A percentile compares a stretch with the other conserved stretches of the same genome.
phyloP scores from a whole-genome alignment of 2,888 invertebrate species.

The Andrena hattorfiana region DNA sequence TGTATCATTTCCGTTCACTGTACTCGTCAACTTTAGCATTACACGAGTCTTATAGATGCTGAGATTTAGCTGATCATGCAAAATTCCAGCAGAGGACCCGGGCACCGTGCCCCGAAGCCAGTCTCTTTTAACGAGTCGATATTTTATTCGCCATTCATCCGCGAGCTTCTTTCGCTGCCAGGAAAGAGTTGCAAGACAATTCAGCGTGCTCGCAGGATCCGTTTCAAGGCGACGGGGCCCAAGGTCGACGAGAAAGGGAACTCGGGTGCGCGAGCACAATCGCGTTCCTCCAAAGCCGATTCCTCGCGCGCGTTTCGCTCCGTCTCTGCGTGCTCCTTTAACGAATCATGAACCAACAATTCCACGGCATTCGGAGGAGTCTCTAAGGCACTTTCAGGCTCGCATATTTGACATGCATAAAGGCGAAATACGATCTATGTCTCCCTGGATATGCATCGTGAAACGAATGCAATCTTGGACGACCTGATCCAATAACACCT shows the following conservation, averaged over 20 bases:
- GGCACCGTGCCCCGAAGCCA: not conserved
- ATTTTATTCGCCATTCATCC: conserved; percentile 37
- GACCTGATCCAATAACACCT: conserved; percentile 32
- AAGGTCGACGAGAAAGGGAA: conserved; percentile 57
- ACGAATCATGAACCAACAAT: not conserved
- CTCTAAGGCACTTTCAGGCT: not conserved
- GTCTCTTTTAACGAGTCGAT: conserved; percentile 20
- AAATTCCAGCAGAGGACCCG: conserved; percentile 8
- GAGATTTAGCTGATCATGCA: conserved; percentile 6
- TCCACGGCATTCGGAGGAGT: not conserved
- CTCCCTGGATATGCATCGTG: not conserved
- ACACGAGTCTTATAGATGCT: conserved; percentile 21
- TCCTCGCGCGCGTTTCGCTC: not conserved
- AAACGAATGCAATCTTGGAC: conserved; percentile 23
- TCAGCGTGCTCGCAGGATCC: conserved; percentile 44
- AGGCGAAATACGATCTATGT: not conserved
- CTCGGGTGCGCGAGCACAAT: conserved; percentile 40
- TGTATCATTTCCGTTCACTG: not conserved
- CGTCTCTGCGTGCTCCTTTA: not conserved
- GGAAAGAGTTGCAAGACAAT: conserved; percentile 46
- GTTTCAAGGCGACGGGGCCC: conserved; percentile 48
- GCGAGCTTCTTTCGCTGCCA: conserved; percentile 3
- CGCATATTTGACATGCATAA: conserved; percentile 4
- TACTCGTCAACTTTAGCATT: conserved; percentile 30
- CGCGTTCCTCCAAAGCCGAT: conserved; percentile 16